Percentiles rank a stretch among this genome's conserved stretches.
Evolutionary conservation across 2,797 vertebrate genomes (phyloP).

Genomic region (Chromobotia macracanthus): DNA sequence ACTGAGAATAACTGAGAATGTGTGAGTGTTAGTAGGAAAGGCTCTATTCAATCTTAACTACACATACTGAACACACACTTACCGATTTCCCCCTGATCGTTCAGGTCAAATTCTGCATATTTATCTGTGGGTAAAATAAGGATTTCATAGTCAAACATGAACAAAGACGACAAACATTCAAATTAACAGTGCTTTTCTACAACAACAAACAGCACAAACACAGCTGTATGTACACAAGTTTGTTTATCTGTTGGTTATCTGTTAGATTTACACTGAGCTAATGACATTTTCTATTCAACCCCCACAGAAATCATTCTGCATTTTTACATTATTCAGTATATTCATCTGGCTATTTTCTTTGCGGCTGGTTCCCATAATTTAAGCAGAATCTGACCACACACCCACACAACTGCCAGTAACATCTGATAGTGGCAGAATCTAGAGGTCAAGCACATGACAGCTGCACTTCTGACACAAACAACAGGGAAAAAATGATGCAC

Average conservation of each 20-base stretch:
- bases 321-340: background rate
- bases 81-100: constrained; percentile 97
- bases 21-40: too few species aligned
- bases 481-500: background rate
- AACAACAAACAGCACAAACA: constrained; percentile 10
- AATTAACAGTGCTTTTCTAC: background rate
- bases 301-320: background rate
- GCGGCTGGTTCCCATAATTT: background rate
- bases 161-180: constrained; percentile 39
- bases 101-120: constrained; percentile 97
- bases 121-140: constrained; percentile 82
- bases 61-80: constrained; percentile 70
- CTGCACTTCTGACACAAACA: constrained; percentile 47
- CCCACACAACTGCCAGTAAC: constrained; percentile 65
- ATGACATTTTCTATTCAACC: background rate
- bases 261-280: background rate
- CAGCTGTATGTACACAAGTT: background rate
- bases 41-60: too few species aligned
- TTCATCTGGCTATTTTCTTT: background rate
- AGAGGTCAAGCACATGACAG: constrained; percentile 55
- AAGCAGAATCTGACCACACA: constrained; percentile 26
- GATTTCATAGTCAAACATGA: constrained; percentile 13
- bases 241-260: background rate
- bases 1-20: too few species aligned
- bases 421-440: constrained; percentile 54